Percentiles rank a stretch among this genome's conserved stretches.
These are phyloP conservation scores for Acanthosepion pharaonis DNA, from an alignment of 2,888 invertebrate species.

Conservation along the genomic window DNA sequence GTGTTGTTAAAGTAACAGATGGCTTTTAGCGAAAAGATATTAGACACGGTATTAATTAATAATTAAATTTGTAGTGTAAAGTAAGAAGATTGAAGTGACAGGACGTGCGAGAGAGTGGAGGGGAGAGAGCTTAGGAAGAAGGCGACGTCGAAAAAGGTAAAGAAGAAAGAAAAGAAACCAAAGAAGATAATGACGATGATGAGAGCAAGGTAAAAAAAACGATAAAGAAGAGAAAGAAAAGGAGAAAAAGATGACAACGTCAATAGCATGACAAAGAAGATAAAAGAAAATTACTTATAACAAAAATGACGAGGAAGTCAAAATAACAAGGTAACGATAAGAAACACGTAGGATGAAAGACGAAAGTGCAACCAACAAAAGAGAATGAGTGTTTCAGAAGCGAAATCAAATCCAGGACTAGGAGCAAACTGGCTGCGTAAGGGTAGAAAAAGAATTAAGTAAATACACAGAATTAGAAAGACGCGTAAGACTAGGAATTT, in stretches of 20 bases:
- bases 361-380: no score
- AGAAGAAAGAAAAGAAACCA: neutral
- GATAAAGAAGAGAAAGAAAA: neutral
- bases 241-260: no score
- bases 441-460: no score
- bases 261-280: neutral
- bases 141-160: accelerated
- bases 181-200: neutral
- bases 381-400: no score
- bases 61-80: neutral
- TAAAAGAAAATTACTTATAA: neutral
- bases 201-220: neutral
- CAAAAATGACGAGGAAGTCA: neutral
- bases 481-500: no score
- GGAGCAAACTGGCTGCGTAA: no score
- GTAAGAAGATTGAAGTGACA: neutral
- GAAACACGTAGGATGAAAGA: no score
- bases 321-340: neutral
- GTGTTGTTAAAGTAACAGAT: slow-evolving; percentile 9
- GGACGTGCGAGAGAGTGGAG: neutral
- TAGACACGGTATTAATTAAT: slow-evolving; percentile 9
- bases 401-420: no score
- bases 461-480: no score
- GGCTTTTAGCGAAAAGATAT: slow-evolving; percentile 12
- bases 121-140: neutral